Base-by-base conservation (phyloP, 2,888 invertebrate genomes). In the Drosophila cognata region DNA sequence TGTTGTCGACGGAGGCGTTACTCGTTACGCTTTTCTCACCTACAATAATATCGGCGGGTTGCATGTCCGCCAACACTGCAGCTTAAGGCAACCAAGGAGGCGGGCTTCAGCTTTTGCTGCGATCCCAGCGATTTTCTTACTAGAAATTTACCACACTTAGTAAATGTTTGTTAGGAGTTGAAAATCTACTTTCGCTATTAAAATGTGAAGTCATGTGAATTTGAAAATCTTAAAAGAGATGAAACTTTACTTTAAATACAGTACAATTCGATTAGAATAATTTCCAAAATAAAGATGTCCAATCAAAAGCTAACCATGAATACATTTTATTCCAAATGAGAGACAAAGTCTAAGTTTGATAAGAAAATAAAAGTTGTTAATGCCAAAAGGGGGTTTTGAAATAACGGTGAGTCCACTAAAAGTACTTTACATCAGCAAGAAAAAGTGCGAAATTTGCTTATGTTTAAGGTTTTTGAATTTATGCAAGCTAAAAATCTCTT, bases 311-410 rank as follows among this genome's bases (percentile, higher is more conserved):
- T 16, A 36, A 36, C 7, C 5, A 35, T 13, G 18, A 18, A 7
- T 18, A 36, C 36, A 16, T 8, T 33, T 33, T 11, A 11, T 33
- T 11, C 33, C 33, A 33, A 33, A 33, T 33, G 1, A 31, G 10
- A 31, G 31, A 31, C 31, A 10, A 33, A 33, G 33, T 33, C 33
- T 4, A 33, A 10, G 33, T 33, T 33, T 33, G 11, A 4, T 11
- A 33, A 0, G 33, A 8, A 41, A n/a, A n/a, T n/a, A n/a, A n/a
- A 10, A n/a, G 1, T 41, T 1, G 41, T 41, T n/a, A n/a, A 7
- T 46, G 95, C 6, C 97, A 87, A 91, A 11, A 11, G 33, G 33
- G 10, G 33, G 10, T 33, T 11, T 33, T 33, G 10, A 11, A 33
- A 33, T 33, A 33, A 4, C 10, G 33, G 33, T 11, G 11, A 33